Evolutionary conservation across 2,888 invertebrate genomes (phyloP).

Genomic region (Glomeris marginata): DNA sequence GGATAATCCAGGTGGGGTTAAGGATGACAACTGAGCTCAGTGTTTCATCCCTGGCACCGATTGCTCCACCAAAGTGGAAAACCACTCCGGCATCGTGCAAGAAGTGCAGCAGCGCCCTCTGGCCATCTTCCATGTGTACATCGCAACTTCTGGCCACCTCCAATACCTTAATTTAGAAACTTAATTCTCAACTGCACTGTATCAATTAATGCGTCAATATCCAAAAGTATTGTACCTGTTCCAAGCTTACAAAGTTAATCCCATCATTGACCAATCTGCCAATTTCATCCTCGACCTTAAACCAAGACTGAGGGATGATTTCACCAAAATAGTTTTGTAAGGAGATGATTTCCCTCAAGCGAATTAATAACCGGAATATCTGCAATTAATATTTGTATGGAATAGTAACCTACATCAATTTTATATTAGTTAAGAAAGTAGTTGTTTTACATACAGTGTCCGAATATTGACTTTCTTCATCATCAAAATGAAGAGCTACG

Average conservation of each 20-base stretch:
- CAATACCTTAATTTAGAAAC: constrained; percentile 3
- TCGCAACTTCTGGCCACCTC: constrained; percentile 11
- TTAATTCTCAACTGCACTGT: background rate
- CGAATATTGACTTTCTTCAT: constrained; percentile 10
- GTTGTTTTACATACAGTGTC: background rate
- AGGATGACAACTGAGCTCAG: constrained; percentile 8
- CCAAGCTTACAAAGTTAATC: constrained; percentile 1
- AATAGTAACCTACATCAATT: too few species aligned
- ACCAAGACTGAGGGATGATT: constrained; percentile 11
- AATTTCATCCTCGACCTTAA: constrained; percentile 11
- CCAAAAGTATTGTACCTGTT: background rate
- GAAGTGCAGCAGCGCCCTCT: constrained; percentile 7
- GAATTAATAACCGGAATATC: constrained; percentile 4
- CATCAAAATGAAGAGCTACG: constrained; percentile 7
- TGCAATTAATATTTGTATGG: constrained; percentile 3
- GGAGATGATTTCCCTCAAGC: constrained; percentile 7
- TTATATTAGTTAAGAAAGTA: background rate
- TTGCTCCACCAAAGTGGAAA: constrained; percentile 9
- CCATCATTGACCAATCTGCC: constrained; percentile 5
- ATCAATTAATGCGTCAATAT: background rate
- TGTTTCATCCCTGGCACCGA: constrained; percentile 1
- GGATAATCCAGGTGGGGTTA: constrained; percentile 12
- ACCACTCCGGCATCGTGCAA: constrained; percentile 10
- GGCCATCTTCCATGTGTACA: constrained; percentile 6
- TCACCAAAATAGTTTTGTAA: constrained; percentile 13